phyloP scores from a whole-genome alignment of 2,888 invertebrate species.

The Cerastis rubricosa region DNA sequence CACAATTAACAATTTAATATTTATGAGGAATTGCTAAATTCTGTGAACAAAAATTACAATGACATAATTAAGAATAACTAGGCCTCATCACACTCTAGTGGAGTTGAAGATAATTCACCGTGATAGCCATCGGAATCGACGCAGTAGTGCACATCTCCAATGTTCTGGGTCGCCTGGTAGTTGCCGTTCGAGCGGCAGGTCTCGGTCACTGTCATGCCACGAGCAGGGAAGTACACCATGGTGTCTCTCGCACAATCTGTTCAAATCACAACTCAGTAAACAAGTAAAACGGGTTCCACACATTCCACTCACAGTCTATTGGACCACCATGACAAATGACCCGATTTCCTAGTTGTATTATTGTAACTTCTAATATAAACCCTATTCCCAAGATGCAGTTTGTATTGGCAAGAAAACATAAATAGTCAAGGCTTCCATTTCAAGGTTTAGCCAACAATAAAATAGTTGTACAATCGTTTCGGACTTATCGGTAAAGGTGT shows the following conservation, averaged over 20 bases:
- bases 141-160: slow-evolving; percentile 89
- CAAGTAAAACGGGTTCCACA: slow-evolving; percentile 24
- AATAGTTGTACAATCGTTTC: slow-evolving; percentile 67
- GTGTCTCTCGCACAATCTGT: slow-evolving; percentile 92
- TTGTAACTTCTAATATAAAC: slow-evolving; percentile 8
- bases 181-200: slow-evolving; percentile 90
- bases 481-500: slow-evolving; percentile 67
- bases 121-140: slow-evolving; percentile 91
- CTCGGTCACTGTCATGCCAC: slow-evolving; percentile 86
- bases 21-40: neutral
- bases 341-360: slow-evolving; percentile 21
- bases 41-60: neutral
- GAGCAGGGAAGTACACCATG: slow-evolving; percentile 85
- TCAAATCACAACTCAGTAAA: slow-evolving; percentile 35
- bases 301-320: neutral
- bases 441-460: slow-evolving; percentile 69
- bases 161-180: slow-evolving; percentile 90
- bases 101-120: slow-evolving; percentile 69
- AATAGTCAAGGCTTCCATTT: slow-evolving; percentile 65
- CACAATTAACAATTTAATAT: neutral
- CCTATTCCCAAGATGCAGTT: slow-evolving; percentile 32
- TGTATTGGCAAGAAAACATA: slow-evolving; percentile 51
- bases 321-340: slow-evolving; percentile 17
- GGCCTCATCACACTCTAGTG: slow-evolving; percentile 70
- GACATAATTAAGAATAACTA: slow-evolving; percentile 45